Evolutionary conservation across 92 coral and sea anemone genomes (phyloP).

Genomic region (Porites cylindrica): DNA sequence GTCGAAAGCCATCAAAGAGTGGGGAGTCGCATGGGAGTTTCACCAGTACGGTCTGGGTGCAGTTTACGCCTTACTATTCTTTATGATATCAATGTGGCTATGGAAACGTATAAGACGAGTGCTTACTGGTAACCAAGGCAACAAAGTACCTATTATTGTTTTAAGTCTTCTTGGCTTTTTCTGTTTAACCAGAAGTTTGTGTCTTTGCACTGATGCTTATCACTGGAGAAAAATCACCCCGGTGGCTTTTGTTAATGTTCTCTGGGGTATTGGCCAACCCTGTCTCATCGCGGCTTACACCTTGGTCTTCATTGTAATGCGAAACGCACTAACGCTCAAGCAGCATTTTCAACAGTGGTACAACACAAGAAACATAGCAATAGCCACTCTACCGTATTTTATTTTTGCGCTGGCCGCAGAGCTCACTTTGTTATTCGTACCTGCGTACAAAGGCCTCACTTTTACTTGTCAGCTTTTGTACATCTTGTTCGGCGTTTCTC

Average conservation of each 20-base stretch:
- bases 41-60: conserved; percentile 79
- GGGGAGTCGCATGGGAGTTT: conserved; percentile 78
- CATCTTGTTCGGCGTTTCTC: conserved; percentile 51
- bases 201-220: conserved; percentile 72
- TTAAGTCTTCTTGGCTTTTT: conserved; percentile 56
- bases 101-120: conserved; percentile 5
- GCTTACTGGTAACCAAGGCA: conserved; percentile 23
- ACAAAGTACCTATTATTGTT: conserved; percentile 70
- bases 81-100: conserved; percentile 28
- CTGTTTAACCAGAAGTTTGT: conserved; percentile 60
- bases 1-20: conserved; percentile 62
- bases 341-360: conserved; percentile 85
- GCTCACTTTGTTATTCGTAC: conserved; percentile 64
- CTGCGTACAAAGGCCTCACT: conserved; percentile 53
- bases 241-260: conserved; percentile 44
- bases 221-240: conserved; percentile 68
- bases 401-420: conserved; percentile 75
- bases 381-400: conserved; percentile 79
- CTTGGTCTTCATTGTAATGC: conserved; percentile 76
- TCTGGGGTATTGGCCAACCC: conserved; percentile 89
- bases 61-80: conserved; percentile 34
- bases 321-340: conserved; percentile 75
- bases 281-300: conserved; percentile 79
- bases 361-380: conserved; percentile 71
- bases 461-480: conserved; percentile 80